A percentile compares a stretch with the other conserved stretches of the same genome.
Evolutionary conservation across 2,888 invertebrate genomes (phyloP).

Genomic region (Lepeophtheirus nordmannii): DNA sequence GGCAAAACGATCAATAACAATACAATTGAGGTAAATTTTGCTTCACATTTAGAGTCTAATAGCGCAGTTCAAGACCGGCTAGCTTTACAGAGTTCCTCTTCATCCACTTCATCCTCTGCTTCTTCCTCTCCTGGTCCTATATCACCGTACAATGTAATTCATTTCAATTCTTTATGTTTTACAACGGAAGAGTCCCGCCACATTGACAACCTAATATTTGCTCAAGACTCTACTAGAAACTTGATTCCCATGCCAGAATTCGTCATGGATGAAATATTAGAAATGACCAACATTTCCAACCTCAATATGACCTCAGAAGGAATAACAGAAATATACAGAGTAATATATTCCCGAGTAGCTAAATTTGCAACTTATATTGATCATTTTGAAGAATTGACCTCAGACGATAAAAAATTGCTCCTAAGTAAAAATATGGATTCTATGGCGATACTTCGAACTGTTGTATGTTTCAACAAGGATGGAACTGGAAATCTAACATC

Average conservation of each 20-base stretch:
- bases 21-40: neutral
- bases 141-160: too few species aligned
- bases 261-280: neutral
- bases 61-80: neutral
- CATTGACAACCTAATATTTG: neutral
- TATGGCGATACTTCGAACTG: neutral
- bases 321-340: neutral
- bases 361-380: neutral
- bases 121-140: neutral
- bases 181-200: neutral
- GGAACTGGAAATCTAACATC: neutral
- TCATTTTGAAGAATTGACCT: neutral
- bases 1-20: too few species aligned
- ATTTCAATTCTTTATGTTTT: too few species aligned
- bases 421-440: slow-evolving; percentile 5
- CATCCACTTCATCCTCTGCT: neutral
- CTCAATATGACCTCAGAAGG: neutral
- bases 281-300: neutral
- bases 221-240: neutral
- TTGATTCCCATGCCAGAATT: neutral
- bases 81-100: neutral
- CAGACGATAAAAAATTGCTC: neutral
- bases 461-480: neutral
- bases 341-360: neutral
- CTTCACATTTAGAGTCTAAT: neutral